phyloP scores from a whole-genome alignment of 2,113 vertebrate species.

The Coracopsis vasa region DNA sequence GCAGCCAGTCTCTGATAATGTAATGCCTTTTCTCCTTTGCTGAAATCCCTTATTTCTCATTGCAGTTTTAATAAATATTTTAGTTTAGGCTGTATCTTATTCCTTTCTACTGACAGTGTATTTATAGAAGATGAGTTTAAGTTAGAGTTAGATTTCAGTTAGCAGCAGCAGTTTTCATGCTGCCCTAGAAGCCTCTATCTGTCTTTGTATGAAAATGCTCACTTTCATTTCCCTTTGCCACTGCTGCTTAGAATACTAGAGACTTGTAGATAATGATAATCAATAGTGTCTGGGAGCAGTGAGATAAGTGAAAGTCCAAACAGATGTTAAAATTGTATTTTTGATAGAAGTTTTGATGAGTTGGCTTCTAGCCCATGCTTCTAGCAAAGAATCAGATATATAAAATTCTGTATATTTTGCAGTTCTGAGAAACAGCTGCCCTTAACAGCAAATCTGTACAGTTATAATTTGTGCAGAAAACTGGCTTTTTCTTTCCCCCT shows the following conservation, averaged over 20 bases:
- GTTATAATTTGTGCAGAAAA: conserved; percentile 5
- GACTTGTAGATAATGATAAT: conserved; percentile 43
- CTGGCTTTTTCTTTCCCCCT: neutral
- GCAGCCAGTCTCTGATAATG: neutral
- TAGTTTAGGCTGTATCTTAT: neutral
- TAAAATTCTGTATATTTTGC: conserved; percentile 26
- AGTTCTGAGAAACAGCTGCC: neutral
- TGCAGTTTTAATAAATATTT: conserved; percentile 30
- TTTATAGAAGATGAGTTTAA: neutral
- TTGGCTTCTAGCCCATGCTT: conserved; percentile 6
- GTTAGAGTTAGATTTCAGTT: neutral
- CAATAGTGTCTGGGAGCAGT: conserved; percentile 42
- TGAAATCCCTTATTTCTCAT: neutral
- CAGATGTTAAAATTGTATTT: conserved; percentile 60
- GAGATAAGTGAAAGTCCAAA: conserved; percentile 39
- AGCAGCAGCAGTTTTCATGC: neutral
- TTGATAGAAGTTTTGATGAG: conserved; percentile 41
- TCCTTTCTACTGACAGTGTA: neutral
- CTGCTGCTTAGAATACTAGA: conserved; percentile 18
- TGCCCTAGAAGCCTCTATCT: neutral
- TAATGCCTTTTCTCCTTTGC: neutral
- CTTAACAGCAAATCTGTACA: neutral
- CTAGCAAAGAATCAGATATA: neutral
- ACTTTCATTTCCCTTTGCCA: conserved; percentile 34
- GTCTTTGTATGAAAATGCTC: neutral